Base-by-base conservation (phyloP, 2,888 invertebrate genomes). In the Carcina quercana region DNA sequence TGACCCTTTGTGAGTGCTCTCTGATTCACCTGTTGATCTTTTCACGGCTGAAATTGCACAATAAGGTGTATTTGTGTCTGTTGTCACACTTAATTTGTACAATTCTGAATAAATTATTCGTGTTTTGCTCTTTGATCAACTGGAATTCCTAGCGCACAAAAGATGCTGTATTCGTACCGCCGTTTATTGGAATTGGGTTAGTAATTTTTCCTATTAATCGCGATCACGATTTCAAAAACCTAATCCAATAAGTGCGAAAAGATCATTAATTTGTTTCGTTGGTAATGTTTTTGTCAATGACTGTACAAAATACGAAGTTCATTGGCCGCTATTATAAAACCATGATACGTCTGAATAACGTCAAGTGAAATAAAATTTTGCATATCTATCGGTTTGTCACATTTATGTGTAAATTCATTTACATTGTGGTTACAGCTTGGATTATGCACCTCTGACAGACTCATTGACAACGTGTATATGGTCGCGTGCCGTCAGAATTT, bases 311-410 rank as follows among this genome's bases (percentile, higher is more conserved):
- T 37, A 43, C 39, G 44, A 50, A 63, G 76, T 69, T 76, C 75
- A 62, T 46, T 55, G 70, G 63, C 67, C 74, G 53, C 53, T 41
- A 46, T 65, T 62, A 67, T 61, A 59, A 59, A 60, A 54, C 46
- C 58, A 65, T 66, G 60, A 69, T 63, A 62, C 53, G 54, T 60
- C 55, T 63, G 55, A 65, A 60, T 63, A 62, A 54, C 44, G 54
- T 68, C 63, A 66, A 54, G 59, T 67, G 59, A 50, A 63, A 68
- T 62, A 59, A 48, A 59, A 58, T 73, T 79, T 80, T 71, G 79
- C 79, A 82, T 82, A 70, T 72, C 68, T 69, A 75, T 76, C 56
- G 57, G 47, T 58, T 53, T 50, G 50, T 52, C 38, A 49, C 50
- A 59, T 69, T 67, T 59, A 66, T 70, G 70, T 74, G 67, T 70